Base-by-base conservation (phyloP, 2,113 vertebrate genomes). In the Crocuta crocuta region DNA sequence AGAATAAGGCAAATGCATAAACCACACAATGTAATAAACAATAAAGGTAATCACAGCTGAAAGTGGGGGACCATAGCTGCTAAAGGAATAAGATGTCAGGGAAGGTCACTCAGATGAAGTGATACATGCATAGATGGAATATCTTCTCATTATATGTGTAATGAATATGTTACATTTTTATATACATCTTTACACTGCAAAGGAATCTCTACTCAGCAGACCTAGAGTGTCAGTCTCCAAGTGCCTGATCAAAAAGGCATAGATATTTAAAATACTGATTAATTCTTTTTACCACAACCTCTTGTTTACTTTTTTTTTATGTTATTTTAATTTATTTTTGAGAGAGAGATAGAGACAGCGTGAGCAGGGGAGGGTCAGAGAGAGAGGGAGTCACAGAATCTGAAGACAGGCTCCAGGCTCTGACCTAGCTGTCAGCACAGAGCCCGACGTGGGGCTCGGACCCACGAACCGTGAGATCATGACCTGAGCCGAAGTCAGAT, bases 211-310 rank as follows among this genome's bases (percentile, higher is more conserved):
- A 45, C 10, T 90, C 8, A 50, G 28, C 15, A 81, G 78, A 94
- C 23, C 95, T 84, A 84, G 11, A 66, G 45, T 23, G 13, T 39
- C 31, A 50, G 9, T 87, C n/a, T 87, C 10, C 23, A 84, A 93
- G 50, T 70, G 39, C 35, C 53, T 15, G 16, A 55, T 82, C 73
- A 55, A 74, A 96, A 96, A 85, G 15, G 0, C 89, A 43, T 12
- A 91, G 31, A 79, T 55, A 63, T 76, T 87, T 92, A 78, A 93
- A 94, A 63, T 16, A 28, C 19, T 50, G 43, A 79, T 63, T 80
- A 53, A 80, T 68, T 73, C 66, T 65, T 73, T 92, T 94, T 79
- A 94, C 65, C 1, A 2, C 58, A 82, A 91, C 53, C 26, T 83
- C 4, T 85, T 73, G 13, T 24, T 82, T 91, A n/a, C 26, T 31